phyloP scores from a whole-genome alignment of 2,888 invertebrate genomes.

The Chalcosyrphus nemorum region DNA sequence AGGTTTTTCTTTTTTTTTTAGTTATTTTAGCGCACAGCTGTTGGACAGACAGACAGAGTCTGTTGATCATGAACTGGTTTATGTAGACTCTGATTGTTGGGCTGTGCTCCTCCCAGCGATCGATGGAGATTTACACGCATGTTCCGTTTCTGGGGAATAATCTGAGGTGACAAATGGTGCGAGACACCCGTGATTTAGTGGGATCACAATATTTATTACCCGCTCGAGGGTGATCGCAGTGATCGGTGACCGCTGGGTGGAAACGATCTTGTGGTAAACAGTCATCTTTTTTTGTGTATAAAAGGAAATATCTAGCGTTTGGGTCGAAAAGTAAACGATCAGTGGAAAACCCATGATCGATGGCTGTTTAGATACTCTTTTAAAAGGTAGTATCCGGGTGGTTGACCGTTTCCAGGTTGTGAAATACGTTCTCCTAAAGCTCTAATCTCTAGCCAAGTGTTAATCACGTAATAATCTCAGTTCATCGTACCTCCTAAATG shows the following conservation, averaged over 20 bases:
- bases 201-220: slow-evolving; percentile 31
- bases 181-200: slow-evolving; percentile 47
- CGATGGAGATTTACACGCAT: slow-evolving; percentile 23
- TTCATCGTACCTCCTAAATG: not conserved
- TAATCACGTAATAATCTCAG: not conserved
- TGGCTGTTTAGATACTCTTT: not conserved
- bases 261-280: not conserved
- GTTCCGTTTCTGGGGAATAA: slow-evolving; percentile 22
- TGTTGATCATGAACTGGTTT: slow-evolving; percentile 5
- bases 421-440: too few relatives aligned
- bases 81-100: not conserved
- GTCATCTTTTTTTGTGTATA: not conserved
- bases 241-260: slow-evolving; percentile 12
- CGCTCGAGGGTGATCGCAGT: slow-evolving; percentile 8
- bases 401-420: too few relatives aligned
- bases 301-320: not conserved
- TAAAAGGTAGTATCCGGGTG: too few relatives aligned
- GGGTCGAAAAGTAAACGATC: not conserved
- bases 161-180: slow-evolving; percentile 55
- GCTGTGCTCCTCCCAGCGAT: not conserved
- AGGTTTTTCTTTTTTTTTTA: not conserved
- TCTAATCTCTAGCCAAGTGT: too few relatives aligned
- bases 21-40: not conserved
- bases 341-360: not conserved
- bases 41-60: not conserved